Conservation (phyloP, 2,888 invertebrate species). For the Mayetiola destructor region DNA sequence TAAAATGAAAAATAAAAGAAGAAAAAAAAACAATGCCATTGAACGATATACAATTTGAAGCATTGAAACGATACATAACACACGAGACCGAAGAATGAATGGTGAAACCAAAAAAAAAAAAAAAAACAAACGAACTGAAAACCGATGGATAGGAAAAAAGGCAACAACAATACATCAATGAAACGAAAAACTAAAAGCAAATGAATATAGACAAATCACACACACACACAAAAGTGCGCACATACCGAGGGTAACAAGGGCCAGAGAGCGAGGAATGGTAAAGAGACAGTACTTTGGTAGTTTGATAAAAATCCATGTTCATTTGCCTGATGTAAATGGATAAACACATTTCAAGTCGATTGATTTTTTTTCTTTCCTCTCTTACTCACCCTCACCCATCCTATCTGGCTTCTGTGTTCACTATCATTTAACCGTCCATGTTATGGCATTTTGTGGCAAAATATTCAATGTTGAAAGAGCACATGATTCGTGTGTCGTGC, state of each 20-base stretch:
- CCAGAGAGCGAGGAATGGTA: too few relatives aligned
- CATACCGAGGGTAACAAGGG: too few relatives aligned
- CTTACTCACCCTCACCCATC: background rate
- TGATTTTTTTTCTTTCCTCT: background rate
- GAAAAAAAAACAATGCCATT: slow-evolving; percentile 5
- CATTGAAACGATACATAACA: background rate
- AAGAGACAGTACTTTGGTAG: too few relatives aligned
- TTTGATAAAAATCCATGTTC: background rate
- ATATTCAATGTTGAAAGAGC: too few relatives aligned
- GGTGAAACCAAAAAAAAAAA: too few relatives aligned
- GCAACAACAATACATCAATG: background rate
- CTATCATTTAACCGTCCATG: too few relatives aligned
- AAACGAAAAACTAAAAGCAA: background rate
- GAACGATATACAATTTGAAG: slow-evolving; percentile 6
- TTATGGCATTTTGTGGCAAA: too few relatives aligned
- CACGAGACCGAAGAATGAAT: too few relatives aligned
- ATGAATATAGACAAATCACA: too few relatives aligned
- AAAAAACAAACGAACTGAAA: too few relatives aligned
- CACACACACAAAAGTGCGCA: background rate
- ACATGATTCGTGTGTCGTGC: too few relatives aligned
- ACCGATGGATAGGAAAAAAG: background rate
- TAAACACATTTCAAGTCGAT: slow-evolving; percentile 10
- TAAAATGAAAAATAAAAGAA: too few relatives aligned
- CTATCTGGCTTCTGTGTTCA: background rate
- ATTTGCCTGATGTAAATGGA: slow-evolving; percentile 7